Evolutionary conservation across 1,140 invertebrate genomes (phyloP), one percentile per base, ranked within the genome.

Genomic region (Papilio polyxenes): DNA sequence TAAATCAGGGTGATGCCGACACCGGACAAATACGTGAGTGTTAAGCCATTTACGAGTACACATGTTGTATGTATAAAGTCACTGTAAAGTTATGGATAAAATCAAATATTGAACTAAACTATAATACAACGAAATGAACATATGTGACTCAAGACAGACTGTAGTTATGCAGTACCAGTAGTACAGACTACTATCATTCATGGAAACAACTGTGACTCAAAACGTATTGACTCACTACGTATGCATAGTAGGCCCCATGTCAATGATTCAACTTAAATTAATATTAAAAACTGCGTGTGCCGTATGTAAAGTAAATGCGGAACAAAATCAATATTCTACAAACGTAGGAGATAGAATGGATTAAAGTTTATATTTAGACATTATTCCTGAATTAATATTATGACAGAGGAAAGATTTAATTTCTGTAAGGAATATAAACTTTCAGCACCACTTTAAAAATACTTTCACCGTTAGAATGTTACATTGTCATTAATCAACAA

Each of bases 161-260:
- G 51, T 31, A 75, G 80, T 72, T 79, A 59, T 82, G 53, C 78
- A 81, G 79, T 79, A 44, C 53, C 59, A 81, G 75, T 76, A 48
- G 48, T 53, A 84, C 56, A 48, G 72, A 83, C 48, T 79, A 59
- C 80, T 86, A 81, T 88, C 82, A 88, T 91, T 91, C 90, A 90
- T 85, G 84, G 90, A 91, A 91, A 85, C 81, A 83, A 86, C 83
- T 62, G n/a, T n/a, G 91, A 92, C 75, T 92, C 90, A 90, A 91
- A 80, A 75, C 79, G 72, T 80, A 81, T 90, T 92, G 89, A 92
- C 84, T 92, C 90, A 92, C 82, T 65, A 49, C 53, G 79, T 62
- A 83, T 85, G 80, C 83, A 81, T 80, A 83, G 37, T 82, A 81
- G 85, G 80, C 82, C 83, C 65, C 75, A 85, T 76, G 51, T 65